Conservation (phyloP, 2,113 vertebrate species). For the Erpornis zantholeuca region DNA sequence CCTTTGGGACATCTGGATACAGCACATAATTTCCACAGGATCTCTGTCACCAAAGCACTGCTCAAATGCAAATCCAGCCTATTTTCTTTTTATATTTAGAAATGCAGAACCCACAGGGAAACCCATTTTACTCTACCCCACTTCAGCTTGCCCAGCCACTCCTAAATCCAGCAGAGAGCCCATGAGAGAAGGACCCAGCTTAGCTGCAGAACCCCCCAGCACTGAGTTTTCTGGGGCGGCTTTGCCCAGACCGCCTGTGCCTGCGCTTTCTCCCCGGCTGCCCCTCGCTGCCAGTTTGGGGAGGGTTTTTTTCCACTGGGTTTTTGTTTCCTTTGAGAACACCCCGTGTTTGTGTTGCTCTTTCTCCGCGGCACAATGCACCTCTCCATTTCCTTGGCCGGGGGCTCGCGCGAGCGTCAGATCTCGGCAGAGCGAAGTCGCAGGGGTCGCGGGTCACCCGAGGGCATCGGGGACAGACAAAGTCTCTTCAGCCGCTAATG, state of each 20-base stretch:
- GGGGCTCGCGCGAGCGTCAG: slow-evolving; percentile 63
- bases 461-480: slow-evolving; percentile 74
- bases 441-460: slow-evolving; percentile 79
- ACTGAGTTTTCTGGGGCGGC: accelerated
- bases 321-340: slow-evolving; percentile 76
- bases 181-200: accelerated
- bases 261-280: not conserved
- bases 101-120: not conserved
- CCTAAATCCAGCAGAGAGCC: not conserved
- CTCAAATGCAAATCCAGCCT: not conserved
- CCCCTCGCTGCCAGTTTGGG: not conserved
- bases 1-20: not conserved
- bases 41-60: not conserved
- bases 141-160: not conserved
- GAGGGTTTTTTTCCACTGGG: not conserved
- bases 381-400: slow-evolving; percentile 77
- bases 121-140: not conserved
- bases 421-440: slow-evolving; percentile 68
- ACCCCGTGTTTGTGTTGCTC: slow-evolving; percentile 72
- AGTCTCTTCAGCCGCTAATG: slow-evolving; percentile 77
- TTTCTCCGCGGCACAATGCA: slow-evolving; percentile 74
- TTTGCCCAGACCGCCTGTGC: not conserved
- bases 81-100: not conserved
- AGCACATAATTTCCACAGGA: accelerated
- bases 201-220: not conserved